Evolutionary conservation across 1,140 invertebrate species (phyloP).

Genomic region (Archivesica marissinica): DNA sequence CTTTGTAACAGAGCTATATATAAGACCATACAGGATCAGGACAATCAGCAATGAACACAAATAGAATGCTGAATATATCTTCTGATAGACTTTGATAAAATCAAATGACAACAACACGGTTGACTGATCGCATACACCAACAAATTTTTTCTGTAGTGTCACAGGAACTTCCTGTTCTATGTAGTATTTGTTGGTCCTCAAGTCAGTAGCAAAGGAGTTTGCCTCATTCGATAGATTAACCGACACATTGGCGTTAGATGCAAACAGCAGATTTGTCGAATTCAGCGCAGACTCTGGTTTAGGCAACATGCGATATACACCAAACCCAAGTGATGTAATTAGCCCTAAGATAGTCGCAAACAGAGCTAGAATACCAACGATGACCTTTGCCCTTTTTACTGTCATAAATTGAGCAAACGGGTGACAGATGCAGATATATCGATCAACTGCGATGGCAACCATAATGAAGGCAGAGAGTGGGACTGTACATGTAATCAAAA

Average conservation of each 20-base stretch:
- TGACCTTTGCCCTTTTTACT: slow-evolving; percentile 75
- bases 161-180: not conserved
- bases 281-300: not conserved
- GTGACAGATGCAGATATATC: slow-evolving; percentile 83
- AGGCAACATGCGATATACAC: slow-evolving; percentile 68
- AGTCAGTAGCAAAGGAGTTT: not conserved
- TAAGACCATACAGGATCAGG: slow-evolving; percentile 76
- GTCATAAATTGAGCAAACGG: slow-evolving; percentile 80
- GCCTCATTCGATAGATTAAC: not conserved
- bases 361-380: slow-evolving; percentile 71
- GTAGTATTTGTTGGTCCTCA: not conserved
- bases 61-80: slow-evolving; percentile 76
- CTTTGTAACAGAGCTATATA: slow-evolving; percentile 75
- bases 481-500: slow-evolving; percentile 81
- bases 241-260: not conserved
- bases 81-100: slow-evolving; percentile 76
- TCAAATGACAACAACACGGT: slow-evolving; percentile 63
- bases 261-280: not conserved
- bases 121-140: slow-evolving; percentile 69
- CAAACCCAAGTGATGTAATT: slow-evolving; percentile 72
- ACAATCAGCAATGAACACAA: slow-evolving; percentile 74
- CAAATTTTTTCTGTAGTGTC: slow-evolving; percentile 30
- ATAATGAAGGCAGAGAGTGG: slow-evolving; percentile 83
- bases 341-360: slow-evolving; percentile 77
- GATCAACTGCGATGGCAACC: slow-evolving; percentile 83